Evolutionary conservation across 2,888 invertebrate genomes (phyloP), one percentile per base, ranked within the genome.

Genomic region (Auanema sp.): DNA sequence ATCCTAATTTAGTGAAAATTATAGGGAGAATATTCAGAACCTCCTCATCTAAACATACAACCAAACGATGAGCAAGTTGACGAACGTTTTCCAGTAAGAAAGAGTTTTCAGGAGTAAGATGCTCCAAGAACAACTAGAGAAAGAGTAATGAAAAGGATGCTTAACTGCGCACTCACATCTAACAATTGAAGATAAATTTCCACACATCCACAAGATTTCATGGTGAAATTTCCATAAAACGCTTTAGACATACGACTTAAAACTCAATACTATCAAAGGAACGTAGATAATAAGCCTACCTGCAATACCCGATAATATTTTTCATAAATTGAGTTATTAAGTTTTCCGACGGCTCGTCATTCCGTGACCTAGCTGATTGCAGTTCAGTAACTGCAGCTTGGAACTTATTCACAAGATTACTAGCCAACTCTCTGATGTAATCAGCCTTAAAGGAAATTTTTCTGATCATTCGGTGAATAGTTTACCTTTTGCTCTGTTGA

Each of bases 171-270:
- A 69, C 71, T 52, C 71, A 86, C 85, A 72, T 85, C 84, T 55
- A 88, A 81, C 12, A 86, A 85, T 44, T 83, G 83, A 14, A 88
- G 81, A 79, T 88, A 88, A 1, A 86, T 84, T 33, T 85, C 84
- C 23, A 85, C 84, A 79, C 88, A 88, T 33, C 86, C 85, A 76
- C 86, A 85, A 47, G 84, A 79, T 75, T 86, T 85, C 86, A 88
- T 87, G 1, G 86, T 87, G 71, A 85, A 85, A 50, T 86, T 86
- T 71, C 85, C 86, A 40, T 86, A 86, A 79, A 88, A 88, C 1
- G 88, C 88, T 82, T 88, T 88, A 73, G 88, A 88, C 54, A 87
- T 85, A 18, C 88, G 86, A 69, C 88, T 87, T 76, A 58, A 79
- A 33, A 33, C 33, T 33, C 33, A 43, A 43, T 43, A n/a, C 1